Percentiles rank a stretch among this genome's conserved stretches.
phyloP scores from a whole-genome alignment of 2,888 invertebrate species.

The Steinernema hermaphroditum region DNA sequence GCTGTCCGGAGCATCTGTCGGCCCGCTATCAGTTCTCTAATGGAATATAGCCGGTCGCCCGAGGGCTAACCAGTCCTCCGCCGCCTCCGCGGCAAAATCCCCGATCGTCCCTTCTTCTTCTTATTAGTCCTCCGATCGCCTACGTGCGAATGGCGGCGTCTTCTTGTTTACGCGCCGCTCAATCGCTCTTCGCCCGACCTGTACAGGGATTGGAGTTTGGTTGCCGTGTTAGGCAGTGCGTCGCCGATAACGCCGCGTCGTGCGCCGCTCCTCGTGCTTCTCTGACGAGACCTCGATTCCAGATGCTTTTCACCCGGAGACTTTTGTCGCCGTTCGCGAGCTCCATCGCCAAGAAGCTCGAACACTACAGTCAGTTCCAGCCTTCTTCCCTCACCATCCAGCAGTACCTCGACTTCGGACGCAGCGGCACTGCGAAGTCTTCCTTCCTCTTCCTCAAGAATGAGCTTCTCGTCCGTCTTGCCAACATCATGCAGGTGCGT shows the following conservation, averaged over 20 bases:
- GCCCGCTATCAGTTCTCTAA: slow-evolving; percentile 6
- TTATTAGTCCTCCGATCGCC: neutral
- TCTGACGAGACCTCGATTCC: neutral
- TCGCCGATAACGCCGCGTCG: too few species aligned
- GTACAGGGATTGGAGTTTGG: too few species aligned
- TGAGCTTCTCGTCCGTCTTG: slow-evolving; percentile 89
- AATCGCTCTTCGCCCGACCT: too few species aligned
- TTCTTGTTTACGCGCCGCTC: slow-evolving; percentile 1
- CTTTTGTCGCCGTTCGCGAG: slow-evolving; percentile 59
- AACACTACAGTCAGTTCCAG: slow-evolving; percentile 65
- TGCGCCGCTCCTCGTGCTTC: too few species aligned
- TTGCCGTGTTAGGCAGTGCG: too few species aligned
- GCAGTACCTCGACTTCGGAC: slow-evolving; percentile 84
- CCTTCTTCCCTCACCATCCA: slow-evolving; percentile 65
- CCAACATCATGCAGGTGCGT: slow-evolving; percentile 86
- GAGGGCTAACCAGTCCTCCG: neutral
- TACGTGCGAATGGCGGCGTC: neutral
- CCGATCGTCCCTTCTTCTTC: too few species aligned
- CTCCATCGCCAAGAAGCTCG: slow-evolving; percentile 59
- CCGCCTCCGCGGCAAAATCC: neutral
- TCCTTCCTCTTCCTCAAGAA: slow-evolving; percentile 91
- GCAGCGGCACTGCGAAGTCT: slow-evolving; percentile 73
- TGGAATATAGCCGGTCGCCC: neutral
- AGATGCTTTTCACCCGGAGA: slow-evolving; percentile 56
- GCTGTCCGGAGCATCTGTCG: neutral